Conservation (phyloP, 2,113 vertebrate genomes). For the Ursus arctos region DNA sequence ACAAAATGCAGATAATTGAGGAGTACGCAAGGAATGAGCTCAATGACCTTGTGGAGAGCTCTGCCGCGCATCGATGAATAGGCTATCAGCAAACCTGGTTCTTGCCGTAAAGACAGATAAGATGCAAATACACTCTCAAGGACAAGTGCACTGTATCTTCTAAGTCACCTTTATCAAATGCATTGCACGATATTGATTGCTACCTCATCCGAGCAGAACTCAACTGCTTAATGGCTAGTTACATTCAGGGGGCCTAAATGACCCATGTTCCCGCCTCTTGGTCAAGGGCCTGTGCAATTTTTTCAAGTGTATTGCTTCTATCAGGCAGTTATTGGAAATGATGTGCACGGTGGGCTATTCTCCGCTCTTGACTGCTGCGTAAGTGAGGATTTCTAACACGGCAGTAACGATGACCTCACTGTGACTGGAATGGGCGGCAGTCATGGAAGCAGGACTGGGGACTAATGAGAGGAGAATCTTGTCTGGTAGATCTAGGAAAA, state of each 20-base stretch:
- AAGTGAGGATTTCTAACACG: neutral
- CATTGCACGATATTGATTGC: neutral
- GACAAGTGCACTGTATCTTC: neutral
- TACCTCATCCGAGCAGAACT: neutral
- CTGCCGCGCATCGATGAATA: neutral
- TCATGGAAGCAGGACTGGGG: neutral
- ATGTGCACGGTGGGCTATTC: fast-evolving
- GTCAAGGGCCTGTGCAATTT: neutral
- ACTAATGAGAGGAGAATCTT: neutral
- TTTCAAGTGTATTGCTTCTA: neutral
- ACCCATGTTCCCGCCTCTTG: neutral
- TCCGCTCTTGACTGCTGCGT: fast-evolving
- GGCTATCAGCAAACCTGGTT: neutral
- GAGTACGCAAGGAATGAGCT: neutral
- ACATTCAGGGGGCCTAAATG: neutral
- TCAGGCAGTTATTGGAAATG: neutral
- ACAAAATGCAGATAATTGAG: neutral
- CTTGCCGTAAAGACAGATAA: neutral
- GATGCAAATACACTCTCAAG: neutral
- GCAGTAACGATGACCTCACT: fast-evolving
- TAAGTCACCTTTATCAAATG: neutral
- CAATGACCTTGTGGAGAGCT: neutral
- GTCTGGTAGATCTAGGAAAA: neutral
- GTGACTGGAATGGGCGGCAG: fast-evolving
- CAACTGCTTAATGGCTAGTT: neutral